phyloP scores from a whole-genome alignment of 1,140 invertebrate genomes.

The Oppia nitens region DNA sequence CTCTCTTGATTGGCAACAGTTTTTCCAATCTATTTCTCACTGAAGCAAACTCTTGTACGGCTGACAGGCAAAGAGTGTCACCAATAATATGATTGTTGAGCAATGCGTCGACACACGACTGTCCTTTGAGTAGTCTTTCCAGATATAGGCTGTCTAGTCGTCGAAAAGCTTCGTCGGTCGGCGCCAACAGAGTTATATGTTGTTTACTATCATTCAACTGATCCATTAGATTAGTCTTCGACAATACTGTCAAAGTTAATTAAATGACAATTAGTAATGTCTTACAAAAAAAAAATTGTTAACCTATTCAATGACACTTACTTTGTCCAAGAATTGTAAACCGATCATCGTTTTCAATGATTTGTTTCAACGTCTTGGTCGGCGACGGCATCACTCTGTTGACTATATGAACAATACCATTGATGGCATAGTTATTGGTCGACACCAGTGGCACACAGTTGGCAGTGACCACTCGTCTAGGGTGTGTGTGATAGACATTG shows the following conservation, averaged over 20 bases:
- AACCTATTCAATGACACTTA: slow-evolving; percentile 22
- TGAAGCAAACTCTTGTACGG: slow-evolving; percentile 36
- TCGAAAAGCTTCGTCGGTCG: slow-evolving; percentile 33
- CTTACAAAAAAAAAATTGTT: slow-evolving; percentile 18
- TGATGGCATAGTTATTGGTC: slow-evolving; percentile 32
- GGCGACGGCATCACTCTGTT: slow-evolving; percentile 34
- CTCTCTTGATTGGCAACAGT: slow-evolving; percentile 35
- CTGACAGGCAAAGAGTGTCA: slow-evolving; percentile 43
- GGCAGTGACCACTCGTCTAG: slow-evolving; percentile 28
- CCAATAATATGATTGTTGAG: slow-evolving; percentile 38
- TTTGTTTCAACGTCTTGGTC: slow-evolving; percentile 30
- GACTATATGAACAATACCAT: slow-evolving; percentile 38
- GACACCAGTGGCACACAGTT: slow-evolving; percentile 29
- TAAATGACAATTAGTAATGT: not conserved
- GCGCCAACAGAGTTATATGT: slow-evolving; percentile 37
- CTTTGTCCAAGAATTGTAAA: slow-evolving; percentile 34
- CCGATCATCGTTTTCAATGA: slow-evolving; percentile 32
- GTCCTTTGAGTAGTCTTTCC: not conserved
- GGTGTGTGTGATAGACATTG: slow-evolving; percentile 16
- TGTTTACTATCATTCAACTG: slow-evolving; percentile 28
- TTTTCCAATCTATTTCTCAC: slow-evolving; percentile 38
- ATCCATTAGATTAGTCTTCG: slow-evolving; percentile 23
- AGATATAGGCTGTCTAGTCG: slow-evolving; percentile 26
- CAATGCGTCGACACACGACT: not conserved
- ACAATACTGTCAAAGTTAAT: not conserved